These are phyloP conservation scores for Zygaena filipendulae DNA, from an alignment of 2,888 invertebrate genomes.

Conservation along the genomic window DNA sequence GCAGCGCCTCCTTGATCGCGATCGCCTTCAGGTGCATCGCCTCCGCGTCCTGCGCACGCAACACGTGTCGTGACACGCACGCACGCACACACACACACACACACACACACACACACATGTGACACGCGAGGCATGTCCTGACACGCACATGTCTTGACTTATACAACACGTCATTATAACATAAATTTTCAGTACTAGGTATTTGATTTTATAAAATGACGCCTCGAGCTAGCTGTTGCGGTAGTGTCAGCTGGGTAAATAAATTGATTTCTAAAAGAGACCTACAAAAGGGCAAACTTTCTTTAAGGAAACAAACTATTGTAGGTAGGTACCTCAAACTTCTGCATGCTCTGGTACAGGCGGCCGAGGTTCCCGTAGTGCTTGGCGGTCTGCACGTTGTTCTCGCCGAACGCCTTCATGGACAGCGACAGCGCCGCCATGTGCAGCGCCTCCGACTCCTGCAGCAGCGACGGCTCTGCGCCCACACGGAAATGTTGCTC, in stretches of 20 bases:
- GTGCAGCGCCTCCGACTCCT: constrained; percentile 87
- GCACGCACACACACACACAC: neutral
- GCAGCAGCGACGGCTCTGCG: constrained; percentile 72
- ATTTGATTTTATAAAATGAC: no score
- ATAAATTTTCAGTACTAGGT: no score
- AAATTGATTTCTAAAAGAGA: no score
- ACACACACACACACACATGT: constrained; percentile 10
- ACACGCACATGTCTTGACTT: no score
- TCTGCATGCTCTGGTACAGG: constrained; percentile 93
- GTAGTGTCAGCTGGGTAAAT: no score
- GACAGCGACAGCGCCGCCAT: constrained; percentile 83
- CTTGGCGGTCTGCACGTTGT: constrained; percentile 95
- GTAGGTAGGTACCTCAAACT: constrained; percentile 71
- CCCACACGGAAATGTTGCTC: no score
- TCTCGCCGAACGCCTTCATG: constrained; percentile 87
- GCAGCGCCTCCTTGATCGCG: constrained; percentile 85
- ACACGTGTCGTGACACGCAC: no score
- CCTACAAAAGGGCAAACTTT: no score
- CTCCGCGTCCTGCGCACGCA: constrained; percentile 86
- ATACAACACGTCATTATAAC: no score
- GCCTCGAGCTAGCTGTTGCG: no score
- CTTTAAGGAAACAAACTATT: neutral
- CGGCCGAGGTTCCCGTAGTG: constrained; percentile 96
- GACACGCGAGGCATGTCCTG: no score
- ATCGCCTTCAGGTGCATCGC: constrained; percentile 94